phyloP scores from a whole-genome alignment of 2,113 vertebrate genomes.

The Circaetus gallicus region DNA sequence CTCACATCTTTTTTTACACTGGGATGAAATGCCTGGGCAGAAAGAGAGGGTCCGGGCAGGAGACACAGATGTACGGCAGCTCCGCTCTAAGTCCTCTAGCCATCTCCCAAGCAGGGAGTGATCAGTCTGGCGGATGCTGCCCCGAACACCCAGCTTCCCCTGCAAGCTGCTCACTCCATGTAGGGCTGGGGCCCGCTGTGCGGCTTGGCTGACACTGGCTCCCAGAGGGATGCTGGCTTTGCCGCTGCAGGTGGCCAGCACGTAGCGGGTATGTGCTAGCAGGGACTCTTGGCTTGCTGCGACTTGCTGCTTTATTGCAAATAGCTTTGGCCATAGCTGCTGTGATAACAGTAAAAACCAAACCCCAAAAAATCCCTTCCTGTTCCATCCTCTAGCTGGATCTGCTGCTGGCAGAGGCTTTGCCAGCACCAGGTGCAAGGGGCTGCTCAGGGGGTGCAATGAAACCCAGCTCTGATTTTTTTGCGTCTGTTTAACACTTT shows the following conservation, averaged over 20 bases:
- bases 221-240: neutral
- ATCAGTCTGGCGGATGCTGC: neutral
- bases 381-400: neutral
- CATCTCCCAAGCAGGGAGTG: neutral
- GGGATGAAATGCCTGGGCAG: neutral
- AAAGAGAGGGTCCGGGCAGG: neutral
- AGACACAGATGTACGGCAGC: neutral
- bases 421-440: neutral
- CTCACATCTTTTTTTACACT: rapidly evolving
- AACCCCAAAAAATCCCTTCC: neutral
- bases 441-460: neutral
- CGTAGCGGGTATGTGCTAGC: rapidly evolving
- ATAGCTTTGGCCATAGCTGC: neutral
- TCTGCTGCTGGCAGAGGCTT: neutral
- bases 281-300: neutral
- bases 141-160: rapidly evolving
- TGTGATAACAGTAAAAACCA: neutral
- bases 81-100: neutral
- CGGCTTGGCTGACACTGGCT: rapidly evolving
- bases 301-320: neutral
- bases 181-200: rapidly evolving
- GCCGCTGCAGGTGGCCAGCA: neutral
- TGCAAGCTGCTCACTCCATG: rapidly evolving
- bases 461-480: neutral
- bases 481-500: neutral